Conservation (phyloP, 2,113 vertebrate species). For the Pygathrix nemaeus region DNA sequence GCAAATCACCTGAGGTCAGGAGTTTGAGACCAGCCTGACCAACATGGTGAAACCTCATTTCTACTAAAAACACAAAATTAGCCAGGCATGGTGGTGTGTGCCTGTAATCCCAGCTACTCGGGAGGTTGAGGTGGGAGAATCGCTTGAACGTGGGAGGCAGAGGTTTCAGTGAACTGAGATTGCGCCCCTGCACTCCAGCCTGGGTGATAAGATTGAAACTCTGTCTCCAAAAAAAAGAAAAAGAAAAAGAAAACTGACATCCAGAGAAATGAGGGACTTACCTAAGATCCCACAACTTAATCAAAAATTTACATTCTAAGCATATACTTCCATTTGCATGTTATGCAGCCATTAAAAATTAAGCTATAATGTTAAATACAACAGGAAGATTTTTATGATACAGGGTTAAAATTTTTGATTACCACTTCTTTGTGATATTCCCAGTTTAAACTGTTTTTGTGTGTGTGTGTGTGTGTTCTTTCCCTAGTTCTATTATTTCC, state of each 20-base stretch:
- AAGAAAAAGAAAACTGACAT: not conserved
- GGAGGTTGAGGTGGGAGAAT: no score
- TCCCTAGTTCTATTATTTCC: not conserved
- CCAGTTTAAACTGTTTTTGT: not conserved
- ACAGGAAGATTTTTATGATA: not conserved
- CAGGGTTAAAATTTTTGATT: not conserved
- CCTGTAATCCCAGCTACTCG: no score
- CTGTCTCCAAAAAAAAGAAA: no score
- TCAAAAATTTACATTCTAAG: not conserved
- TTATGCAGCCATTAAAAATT: not conserved
- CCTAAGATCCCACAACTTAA: not conserved
- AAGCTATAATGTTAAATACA: not conserved
- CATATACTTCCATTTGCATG: not conserved
- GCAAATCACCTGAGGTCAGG: no score
- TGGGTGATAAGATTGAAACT: no score
- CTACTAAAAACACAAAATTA: not conserved
- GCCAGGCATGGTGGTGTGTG: no score
- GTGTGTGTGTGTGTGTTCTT: no score
- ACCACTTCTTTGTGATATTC: not conserved
- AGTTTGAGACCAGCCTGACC: no score
- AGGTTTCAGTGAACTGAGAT: no score
- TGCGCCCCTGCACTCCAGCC: no score
- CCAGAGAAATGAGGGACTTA: not conserved
- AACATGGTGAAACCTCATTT: no score
- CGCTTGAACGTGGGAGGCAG: no score